Evolutionary conservation across 2,113 vertebrate species (phyloP).

Genomic region (Lota lota): DNA sequence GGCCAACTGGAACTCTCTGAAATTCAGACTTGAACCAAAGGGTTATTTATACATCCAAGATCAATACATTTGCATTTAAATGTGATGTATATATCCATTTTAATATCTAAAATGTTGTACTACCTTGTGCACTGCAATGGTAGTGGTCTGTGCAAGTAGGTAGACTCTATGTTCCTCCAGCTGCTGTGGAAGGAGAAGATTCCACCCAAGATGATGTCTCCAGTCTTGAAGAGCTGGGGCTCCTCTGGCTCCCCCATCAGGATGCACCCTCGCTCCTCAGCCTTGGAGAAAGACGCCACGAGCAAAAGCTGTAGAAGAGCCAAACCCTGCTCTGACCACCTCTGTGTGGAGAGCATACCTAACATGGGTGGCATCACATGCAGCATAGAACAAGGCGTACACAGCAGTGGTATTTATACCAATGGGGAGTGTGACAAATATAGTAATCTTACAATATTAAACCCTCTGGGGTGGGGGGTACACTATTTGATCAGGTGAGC

Average conservation of each 20-base stretch:
- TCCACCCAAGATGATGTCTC: slow-evolving; percentile 64
- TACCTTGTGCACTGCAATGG: slow-evolving; percentile 65
- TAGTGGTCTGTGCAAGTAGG: slow-evolving; percentile 47
- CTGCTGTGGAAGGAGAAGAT: slow-evolving; percentile 67
- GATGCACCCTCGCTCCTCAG: slow-evolving; percentile 44
- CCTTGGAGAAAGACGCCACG: slow-evolving; percentile 33
- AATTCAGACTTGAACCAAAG: slow-evolving; percentile 60
- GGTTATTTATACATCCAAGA: too few relatives aligned
- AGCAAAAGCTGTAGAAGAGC: slow-evolving; percentile 48
- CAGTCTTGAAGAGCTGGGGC: slow-evolving; percentile 50
- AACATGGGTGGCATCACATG: neutral
- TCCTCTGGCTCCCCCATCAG: slow-evolving; percentile 46
- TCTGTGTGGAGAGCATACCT: slow-evolving; percentile 36
- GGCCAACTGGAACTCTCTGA: slow-evolving; percentile 68
- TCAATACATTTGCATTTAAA: slow-evolving; percentile 13
- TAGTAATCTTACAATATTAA: too few relatives aligned
- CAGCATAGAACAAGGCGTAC: neutral
- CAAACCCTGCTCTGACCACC: slow-evolving; percentile 47
- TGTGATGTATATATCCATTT: too few relatives aligned
- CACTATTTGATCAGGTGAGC: too few relatives aligned
- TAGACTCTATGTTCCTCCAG: slow-evolving; percentile 42
- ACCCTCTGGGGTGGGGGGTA: too few relatives aligned
- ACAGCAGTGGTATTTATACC: slow-evolving; percentile 35
- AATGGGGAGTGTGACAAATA: too few relatives aligned
- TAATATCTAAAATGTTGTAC: too few relatives aligned